These are phyloP conservation scores for Erebia palarica DNA, from an alignment of 2,888 invertebrate genomes.

Conservation along the genomic window DNA sequence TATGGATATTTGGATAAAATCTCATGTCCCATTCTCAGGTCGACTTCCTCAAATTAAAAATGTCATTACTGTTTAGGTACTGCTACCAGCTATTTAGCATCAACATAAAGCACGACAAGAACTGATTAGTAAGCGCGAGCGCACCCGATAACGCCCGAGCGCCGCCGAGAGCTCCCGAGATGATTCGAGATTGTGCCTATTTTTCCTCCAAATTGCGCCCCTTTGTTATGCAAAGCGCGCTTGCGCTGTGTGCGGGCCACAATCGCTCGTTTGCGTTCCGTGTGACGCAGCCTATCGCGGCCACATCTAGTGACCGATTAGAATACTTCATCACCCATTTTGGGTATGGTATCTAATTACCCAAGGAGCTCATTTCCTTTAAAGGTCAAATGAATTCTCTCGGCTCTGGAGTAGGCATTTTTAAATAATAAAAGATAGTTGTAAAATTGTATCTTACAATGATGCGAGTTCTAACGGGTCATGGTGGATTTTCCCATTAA, in stretches of 20 bases:
- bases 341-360: slow-evolving; percentile 43
- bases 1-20: not conserved
- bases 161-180: slow-evolving; percentile 58
- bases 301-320: slow-evolving; percentile 76
- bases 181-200: slow-evolving; percentile 73
- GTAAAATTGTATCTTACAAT: too few relatives aligned
- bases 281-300: slow-evolving; percentile 74
- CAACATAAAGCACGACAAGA: slow-evolving; percentile 31
- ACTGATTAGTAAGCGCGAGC: slow-evolving; percentile 57
- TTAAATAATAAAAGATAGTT: too few relatives aligned
- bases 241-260: slow-evolving; percentile 79
- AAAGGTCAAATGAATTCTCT: too few relatives aligned
- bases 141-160: slow-evolving; percentile 51
- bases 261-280: slow-evolving; percentile 70
- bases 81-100: slow-evolving; percentile 19
- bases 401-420: too few relatives aligned
- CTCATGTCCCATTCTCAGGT: not conserved
- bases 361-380: slow-evolving; percentile 33
- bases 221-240: slow-evolving; percentile 82
- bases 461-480: too few relatives aligned
- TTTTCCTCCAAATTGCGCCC: slow-evolving; percentile 80
- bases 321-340: slow-evolving; percentile 75
- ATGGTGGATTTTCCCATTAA: too few relatives aligned
- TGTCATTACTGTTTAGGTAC: not conserved
- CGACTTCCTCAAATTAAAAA: slow-evolving; percentile 15